Base-by-base conservation (phyloP, 2,888 invertebrate species). In the Megaustenia siamemsis region DNA sequence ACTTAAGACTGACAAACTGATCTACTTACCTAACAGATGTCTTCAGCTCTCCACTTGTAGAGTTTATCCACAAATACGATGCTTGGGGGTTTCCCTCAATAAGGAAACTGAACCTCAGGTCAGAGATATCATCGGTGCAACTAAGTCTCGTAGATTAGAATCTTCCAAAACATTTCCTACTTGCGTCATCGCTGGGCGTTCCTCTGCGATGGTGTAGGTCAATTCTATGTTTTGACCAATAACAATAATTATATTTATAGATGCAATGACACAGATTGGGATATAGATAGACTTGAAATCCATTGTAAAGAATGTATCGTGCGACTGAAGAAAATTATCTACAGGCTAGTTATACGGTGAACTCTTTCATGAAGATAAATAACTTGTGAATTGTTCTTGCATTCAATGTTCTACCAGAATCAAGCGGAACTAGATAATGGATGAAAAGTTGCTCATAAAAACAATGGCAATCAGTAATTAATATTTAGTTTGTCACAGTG, bases 41-140 rank as follows among this genome's bases (percentile, higher is more conserved):
- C 43, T 69, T 85, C 43, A 98, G 97, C 93, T 97, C 97, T n/a
- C 98, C 98, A 18, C 96, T 96, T n/a, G 96, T 95, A 10, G 97
- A 96, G 93, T 98, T 97, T 87, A 98, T 95, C 63, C 95, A 95
- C 93, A 98, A 98, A 94, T 98, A 97, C 1, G 77, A 45, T 10
- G 87, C 88, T 35, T 88, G 75, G 12, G 81, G 78, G 56, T 87
- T 88, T 32, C 87, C 89, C 49, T 86, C 79, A 0, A 87, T 85
- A 76, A 90, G 77, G n/a, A 90, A 87, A 77, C 88, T 90, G 75
- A 86, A 90, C 8, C 86, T 75, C 53, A 90, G 82, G 28, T 89
- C 89, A 60, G 83, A 84, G 76, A 89, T 89, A 73, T 88, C 88
- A 21, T 79, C 85, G 86, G 86, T 3, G 78, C 79, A 76, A 89